Base-by-base conservation (phyloP, 2,888 invertebrate species). In the Drosophila eohydei region DNA sequence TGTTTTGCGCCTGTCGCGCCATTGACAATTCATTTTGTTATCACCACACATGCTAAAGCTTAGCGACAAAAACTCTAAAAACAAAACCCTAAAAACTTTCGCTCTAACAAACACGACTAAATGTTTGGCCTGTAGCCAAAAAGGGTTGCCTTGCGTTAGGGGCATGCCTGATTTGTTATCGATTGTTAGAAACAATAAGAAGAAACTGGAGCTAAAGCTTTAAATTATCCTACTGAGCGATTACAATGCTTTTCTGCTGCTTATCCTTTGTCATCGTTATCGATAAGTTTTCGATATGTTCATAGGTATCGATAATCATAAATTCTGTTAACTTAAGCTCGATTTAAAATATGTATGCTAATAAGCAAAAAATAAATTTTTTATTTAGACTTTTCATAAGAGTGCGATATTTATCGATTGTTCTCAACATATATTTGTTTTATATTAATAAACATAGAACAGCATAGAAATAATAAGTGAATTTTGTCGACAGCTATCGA, bases 1-100 rank as follows among this genome's bases (percentile, higher is more conserved):
- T 80, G 77, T 80, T 73, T 81, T 81, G 74, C 67, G 46, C 69
- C 62, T 73, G 81, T 79, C 83, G 74, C 79, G 74, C 57, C 87
- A 86, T 86, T 86, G 83, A 77, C 83, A 81, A 86, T 81, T 81
- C 81, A 83, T 83, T 83, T 77, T 73, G 78, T 71, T 81, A 80
- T 81, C 83, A 77, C 61, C 75, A 72, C 57, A 69, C 63, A 79
- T 30, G 57, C 43, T 51, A 30, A 60, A 55, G 83, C 83, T 81
- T 76, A 72, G 78, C 38, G 68, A 54, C 66, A 48, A 59, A 68
- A 67, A 70, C 54, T 57, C 74, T 14, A 56, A 75, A 81, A 74
- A 59, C 74, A 70, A 72, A 61, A 43, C 44, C 59, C 62, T n/a
- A 73, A 66, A 65, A 67, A 61, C 16, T 43, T 59, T 16, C 3